Percentiles rank a stretch among this genome's conserved stretches.
Conservation (phyloP, 2,113 vertebrate genomes). For the Dermatemys mawii region DNA sequence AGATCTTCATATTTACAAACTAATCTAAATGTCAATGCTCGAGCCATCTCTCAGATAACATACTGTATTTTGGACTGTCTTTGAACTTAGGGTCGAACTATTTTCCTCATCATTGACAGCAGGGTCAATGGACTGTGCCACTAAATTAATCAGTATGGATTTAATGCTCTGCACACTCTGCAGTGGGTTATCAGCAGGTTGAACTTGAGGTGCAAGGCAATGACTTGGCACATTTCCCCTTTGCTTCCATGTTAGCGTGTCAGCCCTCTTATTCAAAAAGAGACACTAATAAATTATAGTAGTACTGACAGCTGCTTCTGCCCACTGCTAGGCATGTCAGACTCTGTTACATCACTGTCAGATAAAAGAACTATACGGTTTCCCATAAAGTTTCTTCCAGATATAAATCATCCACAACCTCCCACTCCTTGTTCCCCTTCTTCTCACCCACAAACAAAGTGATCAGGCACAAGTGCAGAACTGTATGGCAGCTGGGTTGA, state of each 20-base stretch:
- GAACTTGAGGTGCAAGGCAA: conserved; percentile 33
- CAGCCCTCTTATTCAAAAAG: conserved; percentile 35
- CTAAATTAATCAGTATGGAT: conserved; percentile 56
- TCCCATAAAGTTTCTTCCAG: conserved; percentile 52
- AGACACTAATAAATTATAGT: conserved; percentile 63
- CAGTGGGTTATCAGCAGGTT: not conserved
- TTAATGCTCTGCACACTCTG: conserved; percentile 18
- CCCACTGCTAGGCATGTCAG: conserved; percentile 60
- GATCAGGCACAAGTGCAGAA: conserved; percentile 16
- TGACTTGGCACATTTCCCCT: conserved; percentile 58
- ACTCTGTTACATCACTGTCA: conserved; percentile 54
- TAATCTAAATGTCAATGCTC: not conserved
- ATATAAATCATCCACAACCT: conserved; percentile 29
- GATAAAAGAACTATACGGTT: conserved; percentile 41
- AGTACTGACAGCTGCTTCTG: conserved; percentile 68
- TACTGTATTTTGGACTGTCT: not conserved
- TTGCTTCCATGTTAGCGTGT: conserved; percentile 44
- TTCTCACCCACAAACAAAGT: not conserved
- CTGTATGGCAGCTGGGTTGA: conserved; percentile 15
- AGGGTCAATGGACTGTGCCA: not conserved
- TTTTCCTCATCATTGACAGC: conserved; percentile 20
- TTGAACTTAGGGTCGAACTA: not conserved
- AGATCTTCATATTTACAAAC: not conserved
- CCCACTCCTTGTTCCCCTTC: not conserved
- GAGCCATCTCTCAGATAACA: not conserved